phyloP scores from a whole-genome alignment of 2,113 vertebrate species.

The Enhydra lutris region DNA sequence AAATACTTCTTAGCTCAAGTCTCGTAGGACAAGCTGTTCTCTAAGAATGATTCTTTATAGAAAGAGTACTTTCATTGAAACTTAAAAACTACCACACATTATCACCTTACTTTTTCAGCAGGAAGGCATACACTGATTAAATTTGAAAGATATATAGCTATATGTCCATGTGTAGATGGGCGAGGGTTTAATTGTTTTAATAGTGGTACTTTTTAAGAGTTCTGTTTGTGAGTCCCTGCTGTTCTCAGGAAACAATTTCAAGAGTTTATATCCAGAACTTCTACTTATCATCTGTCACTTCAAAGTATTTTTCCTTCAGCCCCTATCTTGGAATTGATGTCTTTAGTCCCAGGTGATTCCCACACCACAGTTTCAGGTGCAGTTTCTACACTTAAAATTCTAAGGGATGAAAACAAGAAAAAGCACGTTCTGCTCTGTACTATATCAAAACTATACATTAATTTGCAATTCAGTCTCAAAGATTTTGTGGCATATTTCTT shows the following conservation, averaged over 20 bases:
- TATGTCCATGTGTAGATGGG: neutral
- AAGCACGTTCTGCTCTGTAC: conserved; percentile 45
- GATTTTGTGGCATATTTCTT: conserved; percentile 61
- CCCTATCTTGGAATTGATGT: neutral
- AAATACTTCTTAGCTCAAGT: neutral
- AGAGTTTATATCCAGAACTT: neutral
- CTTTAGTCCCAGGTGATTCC: neutral
- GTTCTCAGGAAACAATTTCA: neutral
- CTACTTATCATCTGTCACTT: neutral
- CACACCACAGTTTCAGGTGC: neutral
- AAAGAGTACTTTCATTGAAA: neutral
- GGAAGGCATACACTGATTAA: neutral
- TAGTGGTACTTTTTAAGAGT: neutral
- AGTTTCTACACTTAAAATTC: neutral
- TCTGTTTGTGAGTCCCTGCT: neutral
- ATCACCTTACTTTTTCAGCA: neutral
- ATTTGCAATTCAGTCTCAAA: conserved; percentile 53
- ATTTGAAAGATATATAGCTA: neutral
- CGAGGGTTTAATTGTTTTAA: neutral
- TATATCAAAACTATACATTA: conserved; percentile 48
- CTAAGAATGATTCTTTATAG: neutral
- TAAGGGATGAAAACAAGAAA: neutral
- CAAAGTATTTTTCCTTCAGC: neutral
- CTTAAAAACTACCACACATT: neutral
- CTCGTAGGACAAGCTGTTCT: neutral